Conservation (phyloP, 2,113 vertebrate genomes). For the Romanogobio albipinnatus region DNA sequence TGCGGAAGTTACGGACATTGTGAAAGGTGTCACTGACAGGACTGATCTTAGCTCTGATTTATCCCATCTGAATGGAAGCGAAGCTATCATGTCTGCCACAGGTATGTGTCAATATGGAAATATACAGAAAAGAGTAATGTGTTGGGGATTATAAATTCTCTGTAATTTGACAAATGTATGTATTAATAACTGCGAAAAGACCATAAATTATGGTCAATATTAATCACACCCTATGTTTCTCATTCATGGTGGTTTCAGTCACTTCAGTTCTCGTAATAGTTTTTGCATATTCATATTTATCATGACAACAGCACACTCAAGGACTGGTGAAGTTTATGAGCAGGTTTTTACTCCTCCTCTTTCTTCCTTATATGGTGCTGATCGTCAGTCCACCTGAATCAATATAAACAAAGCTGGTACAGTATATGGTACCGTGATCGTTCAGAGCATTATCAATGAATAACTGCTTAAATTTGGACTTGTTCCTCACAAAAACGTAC, state of each 20-base stretch:
- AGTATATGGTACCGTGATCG: neutral
- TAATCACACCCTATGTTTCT: neutral
- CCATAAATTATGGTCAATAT: neutral
- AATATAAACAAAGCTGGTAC: neutral
- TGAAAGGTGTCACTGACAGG: neutral
- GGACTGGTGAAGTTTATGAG: neutral
- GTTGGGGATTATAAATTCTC: neutral
- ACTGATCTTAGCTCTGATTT: slow-evolving; percentile 52
- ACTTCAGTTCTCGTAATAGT: neutral
- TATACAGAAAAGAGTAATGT: neutral
- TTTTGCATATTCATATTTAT: neutral
- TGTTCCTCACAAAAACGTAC: no score
- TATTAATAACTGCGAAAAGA: neutral
- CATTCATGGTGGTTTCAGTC: neutral
- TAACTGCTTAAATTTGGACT: no score
- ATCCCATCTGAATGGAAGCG: slow-evolving; percentile 40
- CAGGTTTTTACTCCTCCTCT: no score
- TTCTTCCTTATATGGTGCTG: no score
- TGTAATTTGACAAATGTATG: neutral
- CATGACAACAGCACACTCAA: neutral
- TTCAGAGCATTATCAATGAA: no score
- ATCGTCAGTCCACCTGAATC: neutral
- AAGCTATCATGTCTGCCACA: slow-evolving; percentile 63
- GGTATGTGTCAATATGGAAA: slow-evolving; percentile 67
- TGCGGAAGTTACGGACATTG: neutral